These are phyloP conservation scores for Sphaeridia pumilis DNA, from an alignment of 2,888 invertebrate species.

Conservation along the genomic window DNA sequence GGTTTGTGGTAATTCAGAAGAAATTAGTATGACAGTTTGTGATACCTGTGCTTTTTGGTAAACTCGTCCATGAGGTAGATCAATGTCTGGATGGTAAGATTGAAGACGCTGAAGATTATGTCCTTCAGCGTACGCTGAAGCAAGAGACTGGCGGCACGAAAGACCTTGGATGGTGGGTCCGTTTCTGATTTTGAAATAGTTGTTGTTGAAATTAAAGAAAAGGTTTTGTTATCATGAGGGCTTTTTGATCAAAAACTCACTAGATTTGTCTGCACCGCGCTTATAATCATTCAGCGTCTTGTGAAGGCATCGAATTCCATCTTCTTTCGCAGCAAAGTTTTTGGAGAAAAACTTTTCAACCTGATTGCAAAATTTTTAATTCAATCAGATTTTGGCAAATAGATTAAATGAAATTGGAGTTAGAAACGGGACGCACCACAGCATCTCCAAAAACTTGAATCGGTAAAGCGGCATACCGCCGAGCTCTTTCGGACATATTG, in stretches of 20 bases:
- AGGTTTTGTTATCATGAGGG: neutral
- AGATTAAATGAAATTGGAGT: neutral
- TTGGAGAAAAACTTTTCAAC: slow-evolving; percentile 84
- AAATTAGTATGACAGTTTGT: neutral
- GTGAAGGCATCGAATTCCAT: slow-evolving; percentile 61
- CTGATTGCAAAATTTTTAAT: slow-evolving; percentile 40
- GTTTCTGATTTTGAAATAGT: slow-evolving; percentile 12
- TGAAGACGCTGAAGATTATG: slow-evolving; percentile 80
- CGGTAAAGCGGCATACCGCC: slow-evolving; percentile 63
- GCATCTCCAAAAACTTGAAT: slow-evolving; percentile 84
- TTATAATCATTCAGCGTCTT: slow-evolving; percentile 43
- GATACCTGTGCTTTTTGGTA: slow-evolving; percentile 57
- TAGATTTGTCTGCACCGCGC: slow-evolving; percentile 33
- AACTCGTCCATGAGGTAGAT: slow-evolving; percentile 69
- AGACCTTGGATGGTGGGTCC: slow-evolving; percentile 35
- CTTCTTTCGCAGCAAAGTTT: slow-evolving; percentile 78
- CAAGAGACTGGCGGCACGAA: slow-evolving; percentile 61
- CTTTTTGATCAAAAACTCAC: slow-evolving; percentile 14
- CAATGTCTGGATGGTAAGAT: slow-evolving; percentile 68
- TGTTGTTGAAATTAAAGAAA: neutral
- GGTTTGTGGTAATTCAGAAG: neutral
- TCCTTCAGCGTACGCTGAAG: slow-evolving; percentile 70
- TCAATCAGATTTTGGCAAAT: neutral
- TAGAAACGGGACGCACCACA: slow-evolving; percentile 48
- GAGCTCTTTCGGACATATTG: slow-evolving; percentile 35